Evolutionary conservation across 2,888 invertebrate genomes (phyloP), one percentile per base, ranked within the genome.

Genomic region (Drosophila pegasa): DNA sequence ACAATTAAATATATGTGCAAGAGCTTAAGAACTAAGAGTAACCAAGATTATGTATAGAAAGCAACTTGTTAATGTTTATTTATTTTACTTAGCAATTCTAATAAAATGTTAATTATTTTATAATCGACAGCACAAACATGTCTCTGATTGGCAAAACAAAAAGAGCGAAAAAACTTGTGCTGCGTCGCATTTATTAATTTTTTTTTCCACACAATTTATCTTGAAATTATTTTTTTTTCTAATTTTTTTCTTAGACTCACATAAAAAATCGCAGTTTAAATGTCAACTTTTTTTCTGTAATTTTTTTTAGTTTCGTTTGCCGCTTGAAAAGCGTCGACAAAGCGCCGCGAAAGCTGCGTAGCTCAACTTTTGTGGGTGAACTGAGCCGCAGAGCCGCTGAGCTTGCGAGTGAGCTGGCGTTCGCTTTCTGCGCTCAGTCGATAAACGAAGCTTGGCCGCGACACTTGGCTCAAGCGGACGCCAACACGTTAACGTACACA

Each of bases 401-500:
- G 85, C 85, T 85, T 88, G 87, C 89, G 75, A 88, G 87, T 75
- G 70, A 61, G 58, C 56, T 57, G 58, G 43, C 60, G 48, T 51
- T 47, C 52, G 50, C 41, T 60, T 64, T 71, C 54, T 58, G 68
- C 66, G 78, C 68, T 89, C 90, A 89, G 91, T 89, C 89, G 83
- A 75, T 67, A 80, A 81, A 85, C 83, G 87, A 69, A 87, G 86
- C 90, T 89, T 83, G 91, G 69, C 71, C 90, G 81, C 87, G 75
- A 75, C 72, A 89, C 85, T 87, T 84, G 86, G 60, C 67, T 83
- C 61, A 75, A 81, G 89, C 89, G 89, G 79, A 77, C 67, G 59
- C 73, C 63, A 43, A 29, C 57, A 55, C 73, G 43, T 58, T 57
- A 43, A 55, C 79, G 63, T 9, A 55, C 2, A 43, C 38, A 52